Evolutionary conservation across 2,888 invertebrate genomes (phyloP), one percentile per base, ranked within the genome.

Genomic region (Octodonta nipae): DNA sequence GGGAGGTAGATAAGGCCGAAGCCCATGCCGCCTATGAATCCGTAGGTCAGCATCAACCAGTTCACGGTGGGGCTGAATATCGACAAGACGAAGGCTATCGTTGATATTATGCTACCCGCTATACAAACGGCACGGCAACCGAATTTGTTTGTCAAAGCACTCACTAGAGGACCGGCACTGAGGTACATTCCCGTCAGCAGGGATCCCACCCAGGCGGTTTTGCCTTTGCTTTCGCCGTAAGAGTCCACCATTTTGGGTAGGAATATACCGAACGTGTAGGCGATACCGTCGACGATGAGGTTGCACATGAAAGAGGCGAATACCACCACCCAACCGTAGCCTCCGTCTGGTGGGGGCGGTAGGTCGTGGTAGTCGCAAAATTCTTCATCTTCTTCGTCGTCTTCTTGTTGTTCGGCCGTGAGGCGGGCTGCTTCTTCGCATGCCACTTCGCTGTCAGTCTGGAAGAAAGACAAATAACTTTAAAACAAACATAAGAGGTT

Each of bases 201-300:
- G 44, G 92, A 92, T 44, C 93, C 93, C 35, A 91, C 86, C 84
- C 91, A 88, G 29, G 95, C 87, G 20, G 83, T 82, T 43, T 78
- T 86, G 33, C 86, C 86, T 85, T 83, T 84, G 33, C 86, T 83
- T 55, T 83, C 84, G 13, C 77, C 77, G 58, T 88, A 98, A 56
- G 78, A 78, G 2, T 63, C 66, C 38, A 83, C 83, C 51, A 89
- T 78, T 52, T 83, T 78, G 15, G 74, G 71, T 28, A 89, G 71
- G 66, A 89, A 88, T 54, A 95, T 83, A 32, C 96, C 95, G 62
- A 96, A 98, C 5, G 93, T 89, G 64, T 95, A 96, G n/a, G 92
- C 88, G 42, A 98, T 91, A 49, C 91, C 98, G 62, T 98, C 96
- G 35, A 98, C 92, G 49, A 96, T 85, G 70, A 96, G 76, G 72